Conservation (phyloP, 2,888 invertebrate genomes). For the Harpagoxenus sublaevis region DNA sequence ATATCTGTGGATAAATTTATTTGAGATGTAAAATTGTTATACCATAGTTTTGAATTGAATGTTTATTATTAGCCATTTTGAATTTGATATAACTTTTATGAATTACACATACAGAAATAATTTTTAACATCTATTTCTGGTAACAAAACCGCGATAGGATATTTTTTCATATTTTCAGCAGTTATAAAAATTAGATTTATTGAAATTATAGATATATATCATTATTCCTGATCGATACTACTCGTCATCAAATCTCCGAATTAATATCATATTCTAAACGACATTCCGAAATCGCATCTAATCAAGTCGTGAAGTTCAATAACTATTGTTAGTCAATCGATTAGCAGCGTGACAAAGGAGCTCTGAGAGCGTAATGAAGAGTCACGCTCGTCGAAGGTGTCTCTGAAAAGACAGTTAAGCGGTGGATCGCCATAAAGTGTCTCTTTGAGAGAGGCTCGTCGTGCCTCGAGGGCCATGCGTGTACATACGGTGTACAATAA, state of each 20-base stretch:
- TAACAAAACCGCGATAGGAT: neutral
- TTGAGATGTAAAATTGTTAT: neutral
- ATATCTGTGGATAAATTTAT: neutral
- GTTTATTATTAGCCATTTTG: neutral
- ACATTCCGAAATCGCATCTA: neutral
- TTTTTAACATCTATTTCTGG: neutral
- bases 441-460: slow-evolving; percentile 3
- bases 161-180: neutral
- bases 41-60: neutral
- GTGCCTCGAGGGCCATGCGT: slow-evolving; percentile 7
- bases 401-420: slow-evolving; percentile 35
- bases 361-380: neutral
- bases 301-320: neutral
- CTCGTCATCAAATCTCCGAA: neutral
- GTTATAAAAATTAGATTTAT: neutral
- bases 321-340: slow-evolving; percentile 5
- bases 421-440: slow-evolving; percentile 1
- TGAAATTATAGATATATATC: neutral
- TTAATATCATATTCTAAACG: slow-evolving; percentile 5
- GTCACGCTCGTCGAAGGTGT: slow-evolving; percentile 1
- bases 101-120: neutral
- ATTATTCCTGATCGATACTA: neutral
- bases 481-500: slow-evolving; percentile 28
- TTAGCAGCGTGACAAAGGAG: neutral
- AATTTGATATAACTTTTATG: neutral